Evolutionary conservation across 2,797 vertebrate genomes (phyloP), one percentile per base, ranked within the genome.

Genomic region (Hafferia zeledoni): DNA sequence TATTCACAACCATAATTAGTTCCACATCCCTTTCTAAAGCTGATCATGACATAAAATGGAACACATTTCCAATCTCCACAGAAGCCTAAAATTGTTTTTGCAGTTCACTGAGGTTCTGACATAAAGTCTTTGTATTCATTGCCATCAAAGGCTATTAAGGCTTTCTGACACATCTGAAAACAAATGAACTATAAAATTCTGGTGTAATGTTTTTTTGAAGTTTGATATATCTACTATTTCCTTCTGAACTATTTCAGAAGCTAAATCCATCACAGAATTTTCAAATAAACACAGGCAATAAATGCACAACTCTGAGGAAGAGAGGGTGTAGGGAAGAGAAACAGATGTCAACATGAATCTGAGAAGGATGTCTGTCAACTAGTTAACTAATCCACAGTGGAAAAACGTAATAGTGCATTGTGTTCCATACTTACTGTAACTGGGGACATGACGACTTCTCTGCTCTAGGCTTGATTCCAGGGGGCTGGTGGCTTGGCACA

Each of bases 361-460:
- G 24, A 89, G 18, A 87, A 80, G 19, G 23, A 24, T 5, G 20
- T n/a, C 52, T 47, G 44, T 61, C 44, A 76, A 64, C 11, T 9
- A 57, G 16, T 52, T 77, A 77, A 30, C 18, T 63, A 82, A 60
- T 11, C 59, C 24, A 7, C 30, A 22, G 35, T 1, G 24, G n/a
- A 53, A 70, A 82, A 76, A 37, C 13, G 19, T 19, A 47, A 24
- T 1, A 33, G 3, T 5, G 8, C 19, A 15, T 12, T 80, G 24
- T 69, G 20, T 67, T 90, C 61, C 61, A 39, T 68, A 98, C 99
- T 99, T 99, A 99, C 99, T 99, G 98, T 70, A 98, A 82, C 8
- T 97, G 95, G 13, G 95, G 80, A 71, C 88, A 96, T 2, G 37
- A 70, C 5, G 74, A 76, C 68, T 98, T 98, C 69, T 97, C 97